Evolutionary conservation across 1,140 invertebrate species (phyloP).

Genomic region (Drosophila nigrodunni): DNA sequence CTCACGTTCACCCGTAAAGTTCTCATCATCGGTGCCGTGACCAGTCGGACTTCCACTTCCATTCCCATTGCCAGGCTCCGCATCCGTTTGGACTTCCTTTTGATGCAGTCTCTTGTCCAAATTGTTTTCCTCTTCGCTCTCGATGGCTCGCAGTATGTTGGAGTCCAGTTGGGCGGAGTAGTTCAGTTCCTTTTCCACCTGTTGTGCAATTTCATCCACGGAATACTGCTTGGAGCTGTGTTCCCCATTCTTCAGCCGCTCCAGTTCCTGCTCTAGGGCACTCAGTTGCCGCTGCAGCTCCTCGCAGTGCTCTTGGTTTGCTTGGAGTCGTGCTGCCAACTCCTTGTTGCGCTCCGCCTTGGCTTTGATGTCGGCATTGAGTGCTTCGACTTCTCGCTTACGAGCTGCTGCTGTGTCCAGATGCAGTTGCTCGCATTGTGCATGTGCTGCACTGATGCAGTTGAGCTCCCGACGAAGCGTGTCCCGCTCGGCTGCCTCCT

Average conservation of each 20-base stretch:
- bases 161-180: conserved; percentile 87
- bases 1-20: conserved; percentile 77
- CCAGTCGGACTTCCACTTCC: conserved; percentile 54
- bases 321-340: conserved; percentile 45
- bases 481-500: conserved; percentile 66
- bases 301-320: conserved; percentile 43
- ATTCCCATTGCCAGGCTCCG: conserved; percentile 19
- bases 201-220: conserved; percentile 86
- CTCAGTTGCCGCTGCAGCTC: conserved; percentile 59
- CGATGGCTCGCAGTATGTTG: conserved; percentile 86
- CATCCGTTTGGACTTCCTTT: conserved; percentile 72
- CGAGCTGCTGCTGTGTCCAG: conserved; percentile 53
- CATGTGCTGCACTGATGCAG: conserved; percentile 61
- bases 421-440: conserved; percentile 57
- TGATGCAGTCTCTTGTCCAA: conserved; percentile 84
- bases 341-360: conserved; percentile 55
- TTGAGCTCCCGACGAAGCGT: conserved; percentile 66
- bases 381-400: conserved; percentile 60
- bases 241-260: conserved; percentile 67
- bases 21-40: conserved; percentile 77
- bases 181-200: conserved; percentile 87
- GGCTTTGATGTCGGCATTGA: conserved; percentile 64
- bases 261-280: conserved; percentile 64
- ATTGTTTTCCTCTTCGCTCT: conserved; percentile 85
- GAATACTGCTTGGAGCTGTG: conserved; percentile 81